Percentiles rank a stretch among this genome's conserved stretches.
These are phyloP conservation scores for Sinocyclocheilus maitianheensis DNA, from an alignment of 2,113 vertebrate species.

Conservation along the genomic window DNA sequence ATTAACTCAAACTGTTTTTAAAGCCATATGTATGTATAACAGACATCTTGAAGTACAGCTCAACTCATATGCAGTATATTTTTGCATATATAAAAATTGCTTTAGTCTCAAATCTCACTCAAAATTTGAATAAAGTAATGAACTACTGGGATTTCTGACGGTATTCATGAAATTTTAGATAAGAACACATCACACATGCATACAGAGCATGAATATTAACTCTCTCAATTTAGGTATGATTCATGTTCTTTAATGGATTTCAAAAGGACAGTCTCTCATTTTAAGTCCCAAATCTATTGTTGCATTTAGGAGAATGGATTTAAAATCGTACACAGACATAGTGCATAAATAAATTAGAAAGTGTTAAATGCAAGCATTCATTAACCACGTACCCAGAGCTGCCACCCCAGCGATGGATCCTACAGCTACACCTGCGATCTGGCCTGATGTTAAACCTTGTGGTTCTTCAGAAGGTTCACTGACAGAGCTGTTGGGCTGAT, in stretches of 20 bases:
- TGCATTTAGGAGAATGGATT: neutral
- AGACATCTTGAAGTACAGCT: neutral
- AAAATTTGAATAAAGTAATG: neutral
- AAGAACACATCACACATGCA: neutral
- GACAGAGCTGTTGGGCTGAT: neutral
- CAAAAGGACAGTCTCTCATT: too few species aligned
- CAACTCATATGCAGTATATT: neutral
- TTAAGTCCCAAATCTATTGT: neutral
- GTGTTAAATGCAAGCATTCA: neutral
- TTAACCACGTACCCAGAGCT: slow-evolving; percentile 62
- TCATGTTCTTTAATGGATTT: neutral
- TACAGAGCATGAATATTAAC: neutral
- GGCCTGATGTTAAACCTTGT: slow-evolving; percentile 59
- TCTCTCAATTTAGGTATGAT: neutral
- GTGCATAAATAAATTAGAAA: neutral
- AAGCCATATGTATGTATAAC: neutral
- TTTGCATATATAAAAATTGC: neutral
- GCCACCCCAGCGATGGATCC: slow-evolving; percentile 67
- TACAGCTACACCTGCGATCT: slow-evolving; percentile 64
- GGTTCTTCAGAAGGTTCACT: neutral
- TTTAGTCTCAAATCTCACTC: neutral
- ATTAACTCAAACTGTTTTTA: neutral
- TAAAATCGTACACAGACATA: neutral
- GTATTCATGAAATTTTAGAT: neutral
- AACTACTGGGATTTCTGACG: neutral